Percentiles rank a stretch among this genome's conserved stretches.
phyloP scores from a whole-genome alignment of 2,888 invertebrate genomes.

The Drosophila mettleri region DNA sequence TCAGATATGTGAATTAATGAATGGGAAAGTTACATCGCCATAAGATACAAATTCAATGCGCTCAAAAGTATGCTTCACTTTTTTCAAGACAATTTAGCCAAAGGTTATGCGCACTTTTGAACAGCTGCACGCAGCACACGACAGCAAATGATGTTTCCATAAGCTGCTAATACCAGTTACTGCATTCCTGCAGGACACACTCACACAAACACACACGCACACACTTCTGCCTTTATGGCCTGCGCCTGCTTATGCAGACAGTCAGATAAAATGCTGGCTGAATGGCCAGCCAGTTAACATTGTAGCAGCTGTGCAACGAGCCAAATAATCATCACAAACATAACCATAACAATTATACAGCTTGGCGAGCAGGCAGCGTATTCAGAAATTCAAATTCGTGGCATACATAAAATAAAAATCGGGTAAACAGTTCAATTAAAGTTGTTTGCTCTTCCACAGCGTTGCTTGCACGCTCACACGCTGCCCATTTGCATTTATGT shows the following conservation, averaged over 20 bases:
- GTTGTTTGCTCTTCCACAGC: slow-evolving; percentile 71
- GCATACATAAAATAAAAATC: slow-evolving; percentile 71
- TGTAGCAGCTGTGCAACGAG: slow-evolving; percentile 78
- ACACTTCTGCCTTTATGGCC: not conserved
- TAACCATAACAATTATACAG: slow-evolving; percentile 83
- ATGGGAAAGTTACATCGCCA: not conserved
- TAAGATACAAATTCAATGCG: not conserved
- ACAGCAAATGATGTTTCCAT: slow-evolving; percentile 9
- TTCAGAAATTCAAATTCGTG: slow-evolving; percentile 38
- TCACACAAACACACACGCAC: not conserved
- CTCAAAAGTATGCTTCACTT: slow-evolving; percentile 8
- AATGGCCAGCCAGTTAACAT: slow-evolving; percentile 35
- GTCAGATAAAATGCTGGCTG: slow-evolving; percentile 48
- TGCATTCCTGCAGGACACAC: slow-evolving; percentile 5
- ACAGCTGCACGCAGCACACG: not conserved
- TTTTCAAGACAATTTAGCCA: not conserved
- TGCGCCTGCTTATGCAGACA: slow-evolving; percentile 44
- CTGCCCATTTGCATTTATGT: slow-evolving; percentile 75
- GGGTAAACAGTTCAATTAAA: slow-evolving; percentile 82
- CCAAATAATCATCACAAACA: slow-evolving; percentile 82
- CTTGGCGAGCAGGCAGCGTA: slow-evolving; percentile 47
- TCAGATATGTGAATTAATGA: not conserved
- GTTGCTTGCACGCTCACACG: slow-evolving; percentile 67
- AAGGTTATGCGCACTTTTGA: too few species aligned
- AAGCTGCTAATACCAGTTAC: slow-evolving; percentile 3